A percentile compares a stretch with the other conserved stretches of the same genome.
phyloP scores from a whole-genome alignment of 2,888 invertebrate genomes.

The Erpobdella octoculata region DNA sequence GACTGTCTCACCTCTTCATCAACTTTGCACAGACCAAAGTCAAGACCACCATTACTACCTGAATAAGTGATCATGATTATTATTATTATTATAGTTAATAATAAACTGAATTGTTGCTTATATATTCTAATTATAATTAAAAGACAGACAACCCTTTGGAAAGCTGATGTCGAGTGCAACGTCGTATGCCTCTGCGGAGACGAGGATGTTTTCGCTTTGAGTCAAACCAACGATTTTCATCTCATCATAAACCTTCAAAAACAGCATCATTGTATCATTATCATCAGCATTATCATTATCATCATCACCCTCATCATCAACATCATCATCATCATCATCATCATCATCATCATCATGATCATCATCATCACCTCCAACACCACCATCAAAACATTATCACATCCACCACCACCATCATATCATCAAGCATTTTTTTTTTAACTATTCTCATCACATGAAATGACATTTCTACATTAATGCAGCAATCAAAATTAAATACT shows the following conservation, averaged over 20 bases:
- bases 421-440: too few relatives aligned
- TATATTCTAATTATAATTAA: neutral
- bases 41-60: conserved; percentile 52
- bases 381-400: too few relatives aligned
- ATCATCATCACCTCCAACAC: conserved; percentile 20
- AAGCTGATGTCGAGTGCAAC: conserved; percentile 53
- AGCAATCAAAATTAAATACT: too few relatives aligned
- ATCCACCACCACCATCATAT: too few relatives aligned
- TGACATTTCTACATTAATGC: too few relatives aligned
- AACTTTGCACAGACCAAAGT: conserved; percentile 51
- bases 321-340: neutral
- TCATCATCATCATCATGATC: conserved; percentile 17
- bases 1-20: conserved; percentile 50
- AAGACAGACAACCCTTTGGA: conserved; percentile 47
- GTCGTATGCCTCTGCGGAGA: conserved; percentile 52
- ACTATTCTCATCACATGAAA: too few relatives aligned
- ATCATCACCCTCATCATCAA: neutral
- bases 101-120: too few relatives aligned
- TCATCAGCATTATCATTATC: neutral
- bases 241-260: conserved; percentile 47
- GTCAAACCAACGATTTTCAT: conserved; percentile 50
- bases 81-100: neutral
- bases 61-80: neutral
- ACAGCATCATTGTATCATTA: neutral
- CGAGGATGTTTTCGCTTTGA: conserved; percentile 48